A percentile compares a stretch with the other conserved stretches of the same genome.
phyloP scores from a whole-genome alignment of 2,797 vertebrate species.

The Huso huso region DNA sequence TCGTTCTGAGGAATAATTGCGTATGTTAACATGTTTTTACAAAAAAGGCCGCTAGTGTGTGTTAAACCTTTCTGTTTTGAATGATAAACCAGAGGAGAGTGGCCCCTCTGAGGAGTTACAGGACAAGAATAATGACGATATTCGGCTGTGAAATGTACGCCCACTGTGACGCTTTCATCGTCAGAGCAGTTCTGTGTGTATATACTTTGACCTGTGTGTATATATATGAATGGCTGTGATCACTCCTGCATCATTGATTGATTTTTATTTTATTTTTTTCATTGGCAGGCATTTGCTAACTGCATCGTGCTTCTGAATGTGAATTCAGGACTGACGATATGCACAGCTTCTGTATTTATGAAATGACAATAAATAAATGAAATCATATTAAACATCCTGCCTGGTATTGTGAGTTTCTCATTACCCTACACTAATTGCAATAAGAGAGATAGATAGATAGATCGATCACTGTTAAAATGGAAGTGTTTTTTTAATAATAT shows the following conservation, averaged over 20 bases:
- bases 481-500: no score
- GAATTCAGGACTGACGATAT: conserved; percentile 56
- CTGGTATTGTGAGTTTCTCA: no score
- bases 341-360: conserved; percentile 67
- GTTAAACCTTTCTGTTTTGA: no score
- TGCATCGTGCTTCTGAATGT: conserved; percentile 64
- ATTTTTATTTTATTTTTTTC: conserved; percentile 33
- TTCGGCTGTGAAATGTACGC: conserved; percentile 28
- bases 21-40: no score
- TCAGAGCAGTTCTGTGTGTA: conserved; percentile 52
- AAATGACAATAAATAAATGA: conserved; percentile 72
- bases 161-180: conserved; percentile 25
- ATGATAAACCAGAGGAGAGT: no score
- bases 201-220: conserved; percentile 63
- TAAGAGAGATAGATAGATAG: no score
- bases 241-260: conserved; percentile 52
- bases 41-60: no score
- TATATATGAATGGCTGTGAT: conserved; percentile 62
- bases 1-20: no score
- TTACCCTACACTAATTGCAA: no score
- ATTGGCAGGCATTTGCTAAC: conserved; percentile 60
- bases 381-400: conserved; percentile 26
- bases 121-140: conserved; percentile 36
- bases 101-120: conserved; percentile 40
- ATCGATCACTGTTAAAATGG: no score